Conservation (phyloP, 2,797 vertebrate species). For the Phoeniculus purpureus region DNA sequence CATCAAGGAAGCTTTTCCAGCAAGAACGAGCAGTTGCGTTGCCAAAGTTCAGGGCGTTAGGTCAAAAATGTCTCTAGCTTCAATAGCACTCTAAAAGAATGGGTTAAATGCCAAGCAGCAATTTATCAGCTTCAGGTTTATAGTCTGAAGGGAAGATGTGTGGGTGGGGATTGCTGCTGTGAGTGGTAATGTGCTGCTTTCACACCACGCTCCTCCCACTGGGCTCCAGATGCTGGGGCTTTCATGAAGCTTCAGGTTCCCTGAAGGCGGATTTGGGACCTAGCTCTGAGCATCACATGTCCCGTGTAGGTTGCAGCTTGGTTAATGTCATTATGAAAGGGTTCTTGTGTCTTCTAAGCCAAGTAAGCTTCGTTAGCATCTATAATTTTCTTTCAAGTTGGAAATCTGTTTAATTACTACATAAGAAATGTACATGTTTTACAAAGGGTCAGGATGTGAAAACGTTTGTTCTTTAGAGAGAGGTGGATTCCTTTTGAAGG, state of each 20-base stretch:
- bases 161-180: not conserved
- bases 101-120: not conserved
- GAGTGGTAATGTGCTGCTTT: not conserved
- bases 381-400: not conserved
- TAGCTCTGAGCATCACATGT: not conserved
- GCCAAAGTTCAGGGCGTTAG: fast-evolving
- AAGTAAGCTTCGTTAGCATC: fast-evolving
- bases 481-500: not conserved
- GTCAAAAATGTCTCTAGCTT: not conserved
- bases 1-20: not conserved
- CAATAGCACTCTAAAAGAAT: not conserved
- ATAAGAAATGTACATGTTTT: not conserved
- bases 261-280: not conserved
- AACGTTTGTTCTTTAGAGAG: not conserved
- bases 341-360: not conserved
- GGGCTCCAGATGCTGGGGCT: not conserved
- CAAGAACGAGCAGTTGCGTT: not conserved
- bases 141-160: not conserved
- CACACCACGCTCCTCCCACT: not conserved
- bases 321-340: not conserved
- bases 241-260: not conserved
- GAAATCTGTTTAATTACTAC: not conserved
- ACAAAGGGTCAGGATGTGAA: not conserved
- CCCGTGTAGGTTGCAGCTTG: not conserved
- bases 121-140: not conserved